Conservation (phyloP, 2,888 invertebrate species). For the Drosophila multiciliata region DNA sequence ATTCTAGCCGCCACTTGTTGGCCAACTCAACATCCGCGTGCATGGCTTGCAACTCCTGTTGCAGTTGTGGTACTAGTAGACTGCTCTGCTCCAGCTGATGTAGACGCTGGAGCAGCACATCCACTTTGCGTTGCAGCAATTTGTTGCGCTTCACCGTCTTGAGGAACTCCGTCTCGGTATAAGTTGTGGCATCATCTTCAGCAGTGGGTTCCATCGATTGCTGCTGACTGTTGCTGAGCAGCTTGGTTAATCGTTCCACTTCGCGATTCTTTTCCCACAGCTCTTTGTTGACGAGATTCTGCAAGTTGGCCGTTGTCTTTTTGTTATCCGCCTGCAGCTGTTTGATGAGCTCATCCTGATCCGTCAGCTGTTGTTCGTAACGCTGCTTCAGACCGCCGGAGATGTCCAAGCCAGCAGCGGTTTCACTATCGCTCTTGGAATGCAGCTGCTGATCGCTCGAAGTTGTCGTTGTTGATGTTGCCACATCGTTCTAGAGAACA, state of each 20-base stretch:
- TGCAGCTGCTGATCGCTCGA: conserved; percentile 17
- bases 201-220: conserved; percentile 38
- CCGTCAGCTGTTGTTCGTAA: conserved; percentile 71
- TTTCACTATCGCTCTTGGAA: conserved; percentile 79
- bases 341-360: conserved; percentile 87
- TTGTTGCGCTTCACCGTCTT: conserved; percentile 82
- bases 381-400: conserved; percentile 59
- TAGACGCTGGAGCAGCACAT: conserved; percentile 79
- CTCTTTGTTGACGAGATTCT: conserved; percentile 86
- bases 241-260: conserved; percentile 86
- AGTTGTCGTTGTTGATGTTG: not conserved
- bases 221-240: conserved; percentile 65
- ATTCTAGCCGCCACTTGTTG: conserved; percentile 83
- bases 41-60: conserved; percentile 73
- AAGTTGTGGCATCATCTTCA: conserved; percentile 56
- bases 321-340: conserved; percentile 85
- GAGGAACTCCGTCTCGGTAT: conserved; percentile 79
- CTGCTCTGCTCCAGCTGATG: conserved; percentile 67
- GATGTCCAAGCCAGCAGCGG: conserved; percentile 72
- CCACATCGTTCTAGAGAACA: conserved; percentile 44
- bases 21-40: conserved; percentile 78
- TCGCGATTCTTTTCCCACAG: conserved; percentile 87
- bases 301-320: conserved; percentile 83
- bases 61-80: conserved; percentile 67
- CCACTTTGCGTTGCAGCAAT: conserved; percentile 82